A percentile compares a stretch with the other conserved stretches of the same genome.
Evolutionary conservation across 2,113 vertebrate species (phyloP).

Genomic region (Myiagra hebetior): DNA sequence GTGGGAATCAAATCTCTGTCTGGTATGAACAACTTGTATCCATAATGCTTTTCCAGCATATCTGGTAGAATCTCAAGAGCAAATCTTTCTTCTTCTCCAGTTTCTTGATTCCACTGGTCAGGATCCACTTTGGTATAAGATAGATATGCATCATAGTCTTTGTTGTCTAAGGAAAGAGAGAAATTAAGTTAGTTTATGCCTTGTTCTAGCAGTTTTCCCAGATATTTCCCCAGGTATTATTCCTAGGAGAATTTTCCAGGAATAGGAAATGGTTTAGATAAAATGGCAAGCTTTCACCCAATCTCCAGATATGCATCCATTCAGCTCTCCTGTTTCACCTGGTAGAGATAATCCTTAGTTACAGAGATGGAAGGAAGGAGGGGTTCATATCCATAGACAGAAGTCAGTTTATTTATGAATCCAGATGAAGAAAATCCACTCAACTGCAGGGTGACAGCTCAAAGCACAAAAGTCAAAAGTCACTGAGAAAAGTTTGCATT

Average conservation of each 20-base stretch:
- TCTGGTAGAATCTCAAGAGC: slow-evolving; percentile 97
- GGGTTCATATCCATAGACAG: background rate
- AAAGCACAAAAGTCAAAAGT: background rate
- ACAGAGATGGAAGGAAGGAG: background rate
- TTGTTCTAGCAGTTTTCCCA: background rate
- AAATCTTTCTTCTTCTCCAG: slow-evolving; percentile 95
- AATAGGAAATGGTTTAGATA: background rate
- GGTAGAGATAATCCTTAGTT: background rate
- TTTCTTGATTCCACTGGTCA: slow-evolving; percentile 98
- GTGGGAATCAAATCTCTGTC: slow-evolving; percentile 98
- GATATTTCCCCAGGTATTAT: background rate
- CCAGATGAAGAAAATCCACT: background rate
- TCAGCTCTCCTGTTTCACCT: background rate
- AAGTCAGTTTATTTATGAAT: background rate
- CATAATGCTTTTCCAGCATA: slow-evolving; percentile 98
- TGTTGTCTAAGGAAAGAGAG: slow-evolving; percentile 81
- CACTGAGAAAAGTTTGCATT: background rate
- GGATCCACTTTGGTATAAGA: slow-evolving; percentile 99
- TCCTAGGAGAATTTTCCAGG: background rate
- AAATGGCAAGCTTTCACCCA: background rate
- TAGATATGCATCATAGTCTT: slow-evolving; percentile 97
- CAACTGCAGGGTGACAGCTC: background rate
- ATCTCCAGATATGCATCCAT: background rate
- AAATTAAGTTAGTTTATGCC: background rate
- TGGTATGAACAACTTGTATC: slow-evolving; percentile 97